phyloP scores from a whole-genome alignment of 2,888 invertebrate species.

The Tuta absoluta region DNA sequence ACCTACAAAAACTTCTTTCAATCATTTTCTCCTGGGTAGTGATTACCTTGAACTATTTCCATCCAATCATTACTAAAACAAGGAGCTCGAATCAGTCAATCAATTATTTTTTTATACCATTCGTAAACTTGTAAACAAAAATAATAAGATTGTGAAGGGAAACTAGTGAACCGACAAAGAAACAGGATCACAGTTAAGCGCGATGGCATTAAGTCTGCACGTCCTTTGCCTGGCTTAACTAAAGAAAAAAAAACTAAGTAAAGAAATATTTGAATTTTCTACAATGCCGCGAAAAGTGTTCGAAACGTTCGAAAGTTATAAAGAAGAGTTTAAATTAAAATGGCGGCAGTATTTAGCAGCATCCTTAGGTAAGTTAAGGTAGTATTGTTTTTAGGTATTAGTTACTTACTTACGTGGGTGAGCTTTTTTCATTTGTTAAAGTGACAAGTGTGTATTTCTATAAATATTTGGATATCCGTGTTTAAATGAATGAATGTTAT shows the following conservation, averaged over 20 bases:
- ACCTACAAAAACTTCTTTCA: too few relatives aligned
- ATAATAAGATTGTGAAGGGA: constrained; percentile 59
- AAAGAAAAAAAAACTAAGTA: constrained; percentile 24
- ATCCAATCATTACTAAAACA: not conserved
- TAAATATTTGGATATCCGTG: not conserved
- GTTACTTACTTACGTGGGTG: too few relatives aligned
- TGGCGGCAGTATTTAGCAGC: constrained; percentile 76
- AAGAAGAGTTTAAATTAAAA: constrained; percentile 59
- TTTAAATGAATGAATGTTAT: not conserved
- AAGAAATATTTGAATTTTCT: not conserved
- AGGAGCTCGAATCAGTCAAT: not conserved
- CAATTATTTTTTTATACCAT: constrained; percentile 36
- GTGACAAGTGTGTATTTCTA: not conserved
- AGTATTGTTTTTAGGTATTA: too few relatives aligned
- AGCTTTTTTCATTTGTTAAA: too few relatives aligned
- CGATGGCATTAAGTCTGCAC: constrained; percentile 52
- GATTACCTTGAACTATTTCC: constrained; percentile 7
- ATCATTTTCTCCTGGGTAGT: not conserved
- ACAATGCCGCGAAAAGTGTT: constrained; percentile 49
- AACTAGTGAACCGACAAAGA: constrained; percentile 32
- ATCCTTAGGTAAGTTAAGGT: constrained; percentile 67
- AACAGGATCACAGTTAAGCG: constrained; percentile 47
- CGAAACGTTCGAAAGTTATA: constrained; percentile 58
- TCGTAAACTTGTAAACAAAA: constrained; percentile 4
- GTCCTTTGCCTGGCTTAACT: constrained; percentile 38